These are phyloP conservation scores for Peromyscus maniculatus DNA, from an alignment of 2,113 vertebrate genomes.

Conservation along the genomic window DNA sequence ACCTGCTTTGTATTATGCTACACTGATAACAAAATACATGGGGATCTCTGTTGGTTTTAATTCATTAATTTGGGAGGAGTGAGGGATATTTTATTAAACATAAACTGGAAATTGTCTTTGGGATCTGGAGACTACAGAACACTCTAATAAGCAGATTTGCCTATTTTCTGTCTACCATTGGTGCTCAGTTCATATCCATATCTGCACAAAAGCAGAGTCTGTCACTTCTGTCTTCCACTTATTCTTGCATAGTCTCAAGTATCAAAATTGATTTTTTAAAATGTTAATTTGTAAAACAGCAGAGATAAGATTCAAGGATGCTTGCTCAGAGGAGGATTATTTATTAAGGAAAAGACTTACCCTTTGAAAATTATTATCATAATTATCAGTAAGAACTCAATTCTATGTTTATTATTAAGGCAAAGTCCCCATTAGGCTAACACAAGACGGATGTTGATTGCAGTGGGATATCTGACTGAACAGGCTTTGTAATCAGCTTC, in stretches of 20 bases:
- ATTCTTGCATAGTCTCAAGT: constrained; percentile 69
- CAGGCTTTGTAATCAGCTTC: constrained; percentile 75
- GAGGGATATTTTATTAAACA: constrained; percentile 39
- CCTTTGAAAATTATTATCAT: constrained; percentile 83
- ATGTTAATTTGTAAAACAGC: constrained; percentile 81
- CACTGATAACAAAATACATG: not conserved
- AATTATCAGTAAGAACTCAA: constrained; percentile 82
- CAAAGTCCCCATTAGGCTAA: constrained; percentile 77
- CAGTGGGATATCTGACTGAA: constrained; percentile 74
- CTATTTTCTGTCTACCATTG: not conserved
- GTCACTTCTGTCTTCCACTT: constrained; percentile 74
- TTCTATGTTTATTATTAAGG: constrained; percentile 82
- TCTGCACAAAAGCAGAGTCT: constrained; percentile 60
- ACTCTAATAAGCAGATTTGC: constrained; percentile 46
- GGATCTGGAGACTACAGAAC: constrained; percentile 28
- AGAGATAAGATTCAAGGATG: constrained; percentile 83
- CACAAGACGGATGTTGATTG: constrained; percentile 77
- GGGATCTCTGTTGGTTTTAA: constrained; percentile 28
- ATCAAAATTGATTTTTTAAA: constrained; percentile 78
- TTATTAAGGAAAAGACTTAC: constrained; percentile 81
- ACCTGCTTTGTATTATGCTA: not conserved
- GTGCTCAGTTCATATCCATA: constrained; percentile 27
- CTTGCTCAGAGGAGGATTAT: constrained; percentile 81
- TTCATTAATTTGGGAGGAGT: constrained; percentile 20
- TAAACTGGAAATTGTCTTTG: constrained; percentile 53